Evolutionary conservation across 2,797 vertebrate genomes (phyloP).

Genomic region (Enteromius trimaculatus): DNA sequence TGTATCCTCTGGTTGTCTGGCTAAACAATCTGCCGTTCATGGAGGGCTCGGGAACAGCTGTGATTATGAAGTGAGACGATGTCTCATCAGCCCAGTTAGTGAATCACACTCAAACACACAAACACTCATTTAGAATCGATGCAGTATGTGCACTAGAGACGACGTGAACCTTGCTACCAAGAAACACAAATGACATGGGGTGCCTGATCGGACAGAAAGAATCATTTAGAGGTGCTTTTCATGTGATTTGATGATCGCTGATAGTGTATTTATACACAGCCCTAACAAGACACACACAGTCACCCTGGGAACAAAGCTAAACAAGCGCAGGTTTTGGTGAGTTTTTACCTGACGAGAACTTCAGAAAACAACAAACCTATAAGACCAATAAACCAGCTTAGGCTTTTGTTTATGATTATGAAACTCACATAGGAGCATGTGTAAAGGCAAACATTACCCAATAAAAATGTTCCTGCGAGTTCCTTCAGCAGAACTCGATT

Average conservation of each 20-base stretch:
- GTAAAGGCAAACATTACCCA: background rate
- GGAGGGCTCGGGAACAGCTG: constrained; percentile 61
- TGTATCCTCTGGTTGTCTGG: constrained; percentile 62
- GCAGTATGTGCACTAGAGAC: background rate
- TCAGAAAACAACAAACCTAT: background rate
- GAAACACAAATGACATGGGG: background rate
- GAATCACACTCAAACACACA: constrained; percentile 52
- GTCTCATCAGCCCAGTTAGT: constrained; percentile 28
- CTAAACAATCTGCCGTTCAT: constrained; percentile 77
- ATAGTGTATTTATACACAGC: background rate
- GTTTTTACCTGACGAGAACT: background rate
- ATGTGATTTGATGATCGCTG: background rate
- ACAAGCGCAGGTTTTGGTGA: background rate
- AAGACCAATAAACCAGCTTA: background rate
- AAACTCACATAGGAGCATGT: background rate
- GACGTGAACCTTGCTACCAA: background rate
- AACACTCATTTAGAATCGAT: constrained; percentile 16
- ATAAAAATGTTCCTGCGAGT: background rate
- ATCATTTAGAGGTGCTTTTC: background rate
- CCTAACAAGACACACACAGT: background rate
- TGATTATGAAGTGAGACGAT: constrained; percentile 31
- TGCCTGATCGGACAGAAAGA: background rate
- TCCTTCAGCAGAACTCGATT: background rate
- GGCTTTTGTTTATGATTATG: background rate
- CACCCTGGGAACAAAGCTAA: background rate